These are phyloP conservation scores for Prionailurus viverrinus DNA, from an alignment of 2,113 vertebrate genomes.

Conservation along the genomic window DNA sequence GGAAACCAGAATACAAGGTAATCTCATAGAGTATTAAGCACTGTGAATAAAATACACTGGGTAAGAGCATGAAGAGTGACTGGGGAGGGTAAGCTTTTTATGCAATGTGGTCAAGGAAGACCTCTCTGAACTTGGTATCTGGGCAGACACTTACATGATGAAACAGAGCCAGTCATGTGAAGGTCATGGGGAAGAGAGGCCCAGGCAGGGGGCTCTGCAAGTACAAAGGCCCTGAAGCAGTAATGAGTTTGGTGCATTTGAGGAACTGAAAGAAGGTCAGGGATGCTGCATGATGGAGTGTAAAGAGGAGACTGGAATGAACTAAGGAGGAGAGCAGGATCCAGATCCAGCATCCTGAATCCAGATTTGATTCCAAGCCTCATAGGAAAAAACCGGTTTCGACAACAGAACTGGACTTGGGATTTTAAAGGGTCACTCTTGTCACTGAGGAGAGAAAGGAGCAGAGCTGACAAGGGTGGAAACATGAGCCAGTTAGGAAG, in stretches of 20 bases:
- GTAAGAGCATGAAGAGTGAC: not conserved
- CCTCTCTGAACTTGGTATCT: not conserved
- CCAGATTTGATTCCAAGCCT: not conserved
- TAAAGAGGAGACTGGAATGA: not conserved
- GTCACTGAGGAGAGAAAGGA: not conserved
- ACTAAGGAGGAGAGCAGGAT: not conserved
- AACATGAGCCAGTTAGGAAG: not conserved
- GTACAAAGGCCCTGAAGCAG: not conserved
- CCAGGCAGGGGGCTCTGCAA: not conserved
- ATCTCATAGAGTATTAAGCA: not conserved
- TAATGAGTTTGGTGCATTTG: not conserved
- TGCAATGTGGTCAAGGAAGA: not conserved
- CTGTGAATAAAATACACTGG: not conserved
- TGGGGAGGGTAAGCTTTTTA: not conserved
- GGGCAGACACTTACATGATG: not conserved
- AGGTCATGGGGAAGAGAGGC: not conserved
- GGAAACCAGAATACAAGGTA: not conserved
- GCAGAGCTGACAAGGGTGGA: not conserved
- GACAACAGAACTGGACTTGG: not conserved
- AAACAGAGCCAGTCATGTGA: not conserved
- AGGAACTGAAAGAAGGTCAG: not conserved
- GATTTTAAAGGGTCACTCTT: not conserved
- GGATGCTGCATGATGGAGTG: not conserved
- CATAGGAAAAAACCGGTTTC: not conserved
- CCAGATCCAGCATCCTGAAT: accelerated